Base-by-base conservation (phyloP, 2,113 vertebrate species). In the Engystomops pustulosus region DNA sequence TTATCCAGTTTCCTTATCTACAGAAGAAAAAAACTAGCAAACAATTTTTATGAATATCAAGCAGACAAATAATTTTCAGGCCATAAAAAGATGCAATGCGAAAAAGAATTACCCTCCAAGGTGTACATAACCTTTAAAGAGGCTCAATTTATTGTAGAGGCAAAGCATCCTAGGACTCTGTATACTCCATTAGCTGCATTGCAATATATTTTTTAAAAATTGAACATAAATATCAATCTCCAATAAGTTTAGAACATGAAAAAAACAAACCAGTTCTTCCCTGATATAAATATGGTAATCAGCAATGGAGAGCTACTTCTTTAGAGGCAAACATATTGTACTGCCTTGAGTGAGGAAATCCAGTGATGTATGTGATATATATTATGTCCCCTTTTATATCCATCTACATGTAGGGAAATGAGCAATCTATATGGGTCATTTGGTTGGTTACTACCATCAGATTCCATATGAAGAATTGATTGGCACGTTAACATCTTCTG, bases 381-480 rank as follows among this genome's bases (percentile, higher is more conserved):
- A 78, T 78, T 60, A 51, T 53, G 20, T 23, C 20, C 12, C 41
- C 32, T 3, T 78, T 25, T 78, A 47, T 47, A 45, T 30, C 41
- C 32, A 74, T 47, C 70, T 47, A 47, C 25, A 30, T 74, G 44
- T 18, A 74, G 25, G 51, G 55, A 78, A 78, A 78, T 60, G 75
- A 78, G 51, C 75, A 60, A 41, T 78, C 51, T 78, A n/a, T 78
- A 78, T 60, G 75, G 75, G 75, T 78, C 75, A 78, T 78, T 78
- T 78, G 75, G 51, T 78, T 38, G 51, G 53, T 78, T 58, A 18
- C 75, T 41, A 15, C 49, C 7, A 38, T 60, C 34, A 60, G 51
- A 78, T 60, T 78, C 53, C 51, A 78, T 78, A 38, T 60, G 51
- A 58, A 60, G 20, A 78, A 78, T 60, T 78, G 75, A 78, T 78